Percentiles rank a stretch among this genome's conserved stretches.
Conservation (phyloP, 2,888 invertebrate species). For the Xestia c-nigrum region DNA sequence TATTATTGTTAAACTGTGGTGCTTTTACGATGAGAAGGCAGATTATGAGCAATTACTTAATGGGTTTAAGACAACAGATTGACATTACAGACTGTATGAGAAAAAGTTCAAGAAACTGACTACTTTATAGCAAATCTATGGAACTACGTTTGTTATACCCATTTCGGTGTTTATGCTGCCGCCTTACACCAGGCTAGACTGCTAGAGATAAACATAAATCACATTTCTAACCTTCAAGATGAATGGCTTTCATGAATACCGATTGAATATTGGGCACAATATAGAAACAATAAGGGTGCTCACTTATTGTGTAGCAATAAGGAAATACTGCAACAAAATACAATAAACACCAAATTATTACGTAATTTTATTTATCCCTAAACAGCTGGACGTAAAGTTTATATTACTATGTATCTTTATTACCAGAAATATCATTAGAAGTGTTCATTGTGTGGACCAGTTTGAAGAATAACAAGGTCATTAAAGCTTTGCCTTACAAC, state of each 20-base stretch:
- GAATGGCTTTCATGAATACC: not conserved
- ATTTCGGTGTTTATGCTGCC: not conserved
- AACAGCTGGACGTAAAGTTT: not conserved
- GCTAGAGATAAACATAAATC: not conserved
- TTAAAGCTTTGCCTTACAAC: not conserved
- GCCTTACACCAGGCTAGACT: not conserved
- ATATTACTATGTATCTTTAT: not conserved
- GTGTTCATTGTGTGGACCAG: not conserved
- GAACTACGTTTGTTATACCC: not conserved
- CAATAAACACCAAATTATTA: not conserved
- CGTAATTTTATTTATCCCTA: not conserved
- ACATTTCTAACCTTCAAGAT: not conserved
- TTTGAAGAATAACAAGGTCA: not conserved
- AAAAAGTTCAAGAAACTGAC: not conserved
- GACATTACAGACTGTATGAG: not conserved
- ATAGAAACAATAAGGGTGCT: too few species aligned
- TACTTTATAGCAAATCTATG: not conserved
- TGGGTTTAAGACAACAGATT: not conserved
- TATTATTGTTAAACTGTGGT: not conserved
- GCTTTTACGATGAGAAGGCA: not conserved
- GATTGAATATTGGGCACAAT: not conserved
- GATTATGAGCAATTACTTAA: not conserved
- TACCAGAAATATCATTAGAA: not conserved
- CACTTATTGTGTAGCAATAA: not conserved
- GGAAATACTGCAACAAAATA: not conserved